Conservation (phyloP, 1,140 invertebrate species). For the Antheraea pernyi region DNA sequence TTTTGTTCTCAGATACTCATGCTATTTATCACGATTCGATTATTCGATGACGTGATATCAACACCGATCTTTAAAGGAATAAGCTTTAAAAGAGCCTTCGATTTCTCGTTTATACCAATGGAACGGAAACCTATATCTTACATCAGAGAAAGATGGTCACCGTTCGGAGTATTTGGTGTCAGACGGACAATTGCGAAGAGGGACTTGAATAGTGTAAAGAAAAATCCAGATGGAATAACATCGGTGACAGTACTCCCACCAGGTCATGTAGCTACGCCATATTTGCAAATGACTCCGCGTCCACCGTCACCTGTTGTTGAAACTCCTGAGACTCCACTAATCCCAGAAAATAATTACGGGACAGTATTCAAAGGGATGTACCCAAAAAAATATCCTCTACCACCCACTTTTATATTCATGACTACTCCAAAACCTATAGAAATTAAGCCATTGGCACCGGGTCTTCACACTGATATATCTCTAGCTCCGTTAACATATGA, state of each 20-base stretch:
- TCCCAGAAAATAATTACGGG: not conserved
- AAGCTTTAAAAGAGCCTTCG: conserved; percentile 41
- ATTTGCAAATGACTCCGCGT: not conserved
- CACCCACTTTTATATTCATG: conserved; percentile 3
- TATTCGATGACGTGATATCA: conserved; percentile 11
- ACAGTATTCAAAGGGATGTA: not conserved
- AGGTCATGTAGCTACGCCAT: conserved; percentile 1
- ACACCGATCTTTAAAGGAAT: conserved; percentile 34
- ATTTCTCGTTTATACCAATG: conserved; percentile 42
- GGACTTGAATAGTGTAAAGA: conserved; percentile 22
- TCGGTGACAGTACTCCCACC: conserved; percentile 9
- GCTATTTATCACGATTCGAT: conserved; percentile 10
- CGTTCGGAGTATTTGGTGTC: conserved; percentile 48
- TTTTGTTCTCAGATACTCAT: conserved; percentile 22
- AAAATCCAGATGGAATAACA: not conserved
- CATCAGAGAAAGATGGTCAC: conserved; percentile 52
- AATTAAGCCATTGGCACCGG: not conserved
- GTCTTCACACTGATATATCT: conserved; percentile 13
- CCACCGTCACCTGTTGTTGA: not conserved
- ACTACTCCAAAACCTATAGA: conserved; percentile 4
- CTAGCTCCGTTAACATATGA: not conserved
- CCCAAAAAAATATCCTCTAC: conserved; percentile 5
- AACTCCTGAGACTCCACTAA: conserved; percentile 4
- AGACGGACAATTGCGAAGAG: conserved; percentile 47
- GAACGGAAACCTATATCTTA: conserved; percentile 38